A percentile compares a stretch with the other conserved stretches of the same genome.
Evolutionary conservation across 1,140 invertebrate species (phyloP).

Genomic region (Cherax destructor): DNA sequence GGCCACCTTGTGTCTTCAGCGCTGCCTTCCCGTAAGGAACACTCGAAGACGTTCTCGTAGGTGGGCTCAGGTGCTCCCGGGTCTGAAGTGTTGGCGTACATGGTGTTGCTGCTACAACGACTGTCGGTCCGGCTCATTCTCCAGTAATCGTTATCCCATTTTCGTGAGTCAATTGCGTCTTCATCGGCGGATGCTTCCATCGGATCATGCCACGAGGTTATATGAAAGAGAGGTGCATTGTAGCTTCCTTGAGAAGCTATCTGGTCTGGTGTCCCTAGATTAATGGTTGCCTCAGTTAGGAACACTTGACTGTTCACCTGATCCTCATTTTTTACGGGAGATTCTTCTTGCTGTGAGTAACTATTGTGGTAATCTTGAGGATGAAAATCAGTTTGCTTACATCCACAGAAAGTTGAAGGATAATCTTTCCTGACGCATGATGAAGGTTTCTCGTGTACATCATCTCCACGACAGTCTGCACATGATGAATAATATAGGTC

Average conservation of each 20-base stretch:
- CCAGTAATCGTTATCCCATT: constrained; percentile 29
- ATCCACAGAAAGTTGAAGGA: neutral
- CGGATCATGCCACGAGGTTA: neutral
- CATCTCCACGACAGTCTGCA: neutral
- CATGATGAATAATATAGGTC: neutral
- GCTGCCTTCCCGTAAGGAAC: constrained; percentile 13
- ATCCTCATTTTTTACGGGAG: neutral
- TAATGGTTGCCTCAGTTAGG: constrained; percentile 3
- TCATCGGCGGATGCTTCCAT: neutral
- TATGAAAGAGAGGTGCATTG: neutral
- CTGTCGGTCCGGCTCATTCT: constrained; percentile 21
- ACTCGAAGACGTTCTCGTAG: constrained; percentile 53
- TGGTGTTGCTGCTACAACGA: constrained; percentile 26
- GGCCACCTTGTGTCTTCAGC: neutral
- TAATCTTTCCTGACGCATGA: neutral
- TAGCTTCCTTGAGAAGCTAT: neutral
- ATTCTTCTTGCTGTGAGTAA: neutral
- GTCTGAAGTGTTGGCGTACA: constrained; percentile 55
- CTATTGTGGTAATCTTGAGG: neutral
- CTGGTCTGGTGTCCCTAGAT: too few species aligned
- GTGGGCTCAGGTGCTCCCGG: constrained; percentile 46
- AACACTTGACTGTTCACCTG: neutral
- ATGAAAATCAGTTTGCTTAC: neutral
- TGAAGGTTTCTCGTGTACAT: neutral
- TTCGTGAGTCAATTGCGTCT: neutral